phyloP scores from a whole-genome alignment of 2,888 invertebrate species.

The Pandemis cinnamomeana region DNA sequence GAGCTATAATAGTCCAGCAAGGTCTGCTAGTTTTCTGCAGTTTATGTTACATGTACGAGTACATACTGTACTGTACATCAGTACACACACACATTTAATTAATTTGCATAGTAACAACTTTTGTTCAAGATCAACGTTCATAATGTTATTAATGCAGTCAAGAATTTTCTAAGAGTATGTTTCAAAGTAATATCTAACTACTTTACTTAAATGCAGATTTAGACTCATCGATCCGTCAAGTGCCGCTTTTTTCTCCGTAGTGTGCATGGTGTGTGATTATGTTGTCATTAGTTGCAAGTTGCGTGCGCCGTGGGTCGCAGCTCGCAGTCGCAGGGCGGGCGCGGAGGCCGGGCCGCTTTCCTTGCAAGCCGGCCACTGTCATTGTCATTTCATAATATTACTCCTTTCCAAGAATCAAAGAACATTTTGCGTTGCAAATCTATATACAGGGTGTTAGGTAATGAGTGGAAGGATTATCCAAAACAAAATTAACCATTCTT shows the following conservation, averaged over 20 bases:
- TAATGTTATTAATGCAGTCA: not conserved
- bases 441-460: too few species aligned
- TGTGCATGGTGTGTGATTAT: constrained; percentile 48
- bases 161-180: not conserved
- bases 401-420: constrained; percentile 63
- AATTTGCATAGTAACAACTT: not conserved
- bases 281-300: constrained; percentile 39
- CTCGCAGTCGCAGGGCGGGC: constrained; percentile 45
- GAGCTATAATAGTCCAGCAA: constrained; percentile 76
- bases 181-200: not conserved
- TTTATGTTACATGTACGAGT: constrained; percentile 42
- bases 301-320: constrained; percentile 55
- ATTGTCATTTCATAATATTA: constrained; percentile 54
- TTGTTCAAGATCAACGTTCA: not conserved
- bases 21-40: constrained; percentile 73
- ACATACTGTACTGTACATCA: not conserved
- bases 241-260: constrained; percentile 59
- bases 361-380: constrained; percentile 34
- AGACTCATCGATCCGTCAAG: constrained; percentile 43
- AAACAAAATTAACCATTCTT: too few species aligned
- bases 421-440: constrained; percentile 52
- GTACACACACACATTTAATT: too few species aligned
- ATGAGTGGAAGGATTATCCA: too few species aligned
- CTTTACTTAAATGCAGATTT: not conserved
- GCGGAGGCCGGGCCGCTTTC: constrained; percentile 52